phyloP scores from a whole-genome alignment of 35 echinoderm and acorn worm genomes.

The Heliocidaris erythrogramma region DNA sequence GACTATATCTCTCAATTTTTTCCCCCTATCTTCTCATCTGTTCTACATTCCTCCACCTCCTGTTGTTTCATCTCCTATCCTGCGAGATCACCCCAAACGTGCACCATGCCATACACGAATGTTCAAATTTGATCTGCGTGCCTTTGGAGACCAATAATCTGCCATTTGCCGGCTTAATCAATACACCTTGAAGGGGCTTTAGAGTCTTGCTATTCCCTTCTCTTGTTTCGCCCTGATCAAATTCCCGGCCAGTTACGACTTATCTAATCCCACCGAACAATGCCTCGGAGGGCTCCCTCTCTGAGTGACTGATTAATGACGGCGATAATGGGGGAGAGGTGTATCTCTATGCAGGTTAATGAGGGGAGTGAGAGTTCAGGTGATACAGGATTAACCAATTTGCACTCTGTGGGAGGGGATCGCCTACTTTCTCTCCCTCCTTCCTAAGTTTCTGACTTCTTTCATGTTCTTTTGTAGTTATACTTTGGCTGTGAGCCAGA shows the following conservation, averaged over 20 bases:
- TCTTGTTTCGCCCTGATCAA: slow-evolving; percentile 10
- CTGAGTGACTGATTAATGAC: too few species aligned
- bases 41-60: too few species aligned
- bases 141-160: background rate
- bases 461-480: background rate
- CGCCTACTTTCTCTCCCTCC: background rate
- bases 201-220: background rate
- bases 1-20: too few species aligned
- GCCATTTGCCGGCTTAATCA: background rate
- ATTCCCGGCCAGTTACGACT: background rate
- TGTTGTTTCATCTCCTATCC: background rate
- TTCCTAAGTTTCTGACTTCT: background rate
- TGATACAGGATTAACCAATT: background rate
- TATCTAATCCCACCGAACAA: background rate
- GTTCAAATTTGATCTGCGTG: slow-evolving; percentile 13
- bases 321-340: background rate
- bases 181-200: background rate
- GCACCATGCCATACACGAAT: background rate
- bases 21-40: too few species aligned
- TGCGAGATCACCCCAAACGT: background rate
- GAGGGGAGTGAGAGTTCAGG: background rate
- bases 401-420: too few species aligned
- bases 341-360: background rate
- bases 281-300: background rate
- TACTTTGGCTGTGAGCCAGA: too few species aligned